Conservation (phyloP, 2,797 vertebrate species). For the Sphaeramia orbicularis region DNA sequence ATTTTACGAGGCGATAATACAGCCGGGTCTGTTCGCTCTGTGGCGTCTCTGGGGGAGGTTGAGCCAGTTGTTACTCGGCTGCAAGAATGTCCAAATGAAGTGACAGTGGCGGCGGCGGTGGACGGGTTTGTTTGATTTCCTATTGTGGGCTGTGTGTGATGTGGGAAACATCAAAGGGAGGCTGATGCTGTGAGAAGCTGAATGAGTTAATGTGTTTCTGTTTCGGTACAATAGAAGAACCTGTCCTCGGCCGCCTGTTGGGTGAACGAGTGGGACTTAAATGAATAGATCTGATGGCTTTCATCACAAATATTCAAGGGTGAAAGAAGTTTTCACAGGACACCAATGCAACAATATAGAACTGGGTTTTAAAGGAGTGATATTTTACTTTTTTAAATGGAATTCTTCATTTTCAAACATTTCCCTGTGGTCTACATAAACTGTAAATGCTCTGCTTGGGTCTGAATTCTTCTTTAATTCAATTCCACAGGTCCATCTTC, state of each 20-base stretch:
- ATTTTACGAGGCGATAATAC: constrained; percentile 9
- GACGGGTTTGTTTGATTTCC: constrained; percentile 56
- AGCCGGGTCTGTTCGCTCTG: neutral
- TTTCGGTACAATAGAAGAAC: constrained; percentile 33
- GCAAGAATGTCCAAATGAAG: constrained; percentile 68
- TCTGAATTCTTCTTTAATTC: no score
- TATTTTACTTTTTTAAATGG: no score
- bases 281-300: constrained; percentile 19
- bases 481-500: no score
- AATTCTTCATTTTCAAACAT: no score
- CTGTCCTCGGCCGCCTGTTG: constrained; percentile 26
- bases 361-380: no score
- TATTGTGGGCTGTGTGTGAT: constrained; percentile 55
- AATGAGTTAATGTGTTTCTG: constrained; percentile 37
- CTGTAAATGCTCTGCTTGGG: no score
- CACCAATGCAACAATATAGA: no score
- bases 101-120: constrained; percentile 43
- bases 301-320: no score
- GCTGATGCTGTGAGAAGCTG: constrained; percentile 39
- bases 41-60: constrained; percentile 3
- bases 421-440: no score
- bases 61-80: constrained; percentile 53
- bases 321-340: no score
- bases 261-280: constrained; percentile 4
- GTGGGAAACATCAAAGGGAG: constrained; percentile 65